These are phyloP conservation scores for Eurosta solidaginis DNA, from an alignment of 1,140 invertebrate species.

Conservation along the genomic window DNA sequence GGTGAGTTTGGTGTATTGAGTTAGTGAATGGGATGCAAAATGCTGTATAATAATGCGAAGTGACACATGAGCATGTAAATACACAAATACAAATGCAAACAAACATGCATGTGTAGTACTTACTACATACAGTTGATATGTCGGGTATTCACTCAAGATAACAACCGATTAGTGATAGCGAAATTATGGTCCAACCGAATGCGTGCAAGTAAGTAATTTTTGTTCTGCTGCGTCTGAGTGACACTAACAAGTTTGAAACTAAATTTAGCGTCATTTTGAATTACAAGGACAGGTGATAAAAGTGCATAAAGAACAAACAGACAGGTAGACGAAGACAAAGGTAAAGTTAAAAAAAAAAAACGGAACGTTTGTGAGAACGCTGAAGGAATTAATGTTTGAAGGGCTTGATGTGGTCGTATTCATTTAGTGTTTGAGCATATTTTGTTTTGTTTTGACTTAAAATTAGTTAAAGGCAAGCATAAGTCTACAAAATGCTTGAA, in stretches of 20 bases:
- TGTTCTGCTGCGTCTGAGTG: background rate
- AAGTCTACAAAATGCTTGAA: background rate
- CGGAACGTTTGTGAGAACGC: too few relatives aligned
- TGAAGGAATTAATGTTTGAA: background rate
- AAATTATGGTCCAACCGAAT: background rate
- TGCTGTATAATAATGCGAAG: background rate
- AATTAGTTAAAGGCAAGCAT: too few relatives aligned
- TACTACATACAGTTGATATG: background rate
- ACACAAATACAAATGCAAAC: slow-evolving; percentile 9
- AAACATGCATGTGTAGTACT: background rate
- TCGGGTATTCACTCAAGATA: background rate
- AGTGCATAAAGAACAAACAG: background rate
- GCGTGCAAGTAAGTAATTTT: background rate
- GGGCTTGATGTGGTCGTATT: background rate
- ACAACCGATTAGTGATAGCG: background rate
- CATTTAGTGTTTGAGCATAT: background rate
- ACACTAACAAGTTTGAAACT: slow-evolving; percentile 36
- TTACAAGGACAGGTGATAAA: slow-evolving; percentile 41
- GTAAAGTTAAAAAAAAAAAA: background rate
- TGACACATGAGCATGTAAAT: background rate
- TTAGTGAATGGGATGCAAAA: background rate
- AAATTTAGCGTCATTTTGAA: slow-evolving; percentile 58
- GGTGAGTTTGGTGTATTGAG: background rate
- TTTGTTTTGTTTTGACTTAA: background rate
- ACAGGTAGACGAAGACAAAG: background rate